Evolutionary conservation across 2,113 vertebrate genomes (phyloP), one percentile per base, ranked within the genome.

Genomic region (human (Homo sapiens)): DNA sequence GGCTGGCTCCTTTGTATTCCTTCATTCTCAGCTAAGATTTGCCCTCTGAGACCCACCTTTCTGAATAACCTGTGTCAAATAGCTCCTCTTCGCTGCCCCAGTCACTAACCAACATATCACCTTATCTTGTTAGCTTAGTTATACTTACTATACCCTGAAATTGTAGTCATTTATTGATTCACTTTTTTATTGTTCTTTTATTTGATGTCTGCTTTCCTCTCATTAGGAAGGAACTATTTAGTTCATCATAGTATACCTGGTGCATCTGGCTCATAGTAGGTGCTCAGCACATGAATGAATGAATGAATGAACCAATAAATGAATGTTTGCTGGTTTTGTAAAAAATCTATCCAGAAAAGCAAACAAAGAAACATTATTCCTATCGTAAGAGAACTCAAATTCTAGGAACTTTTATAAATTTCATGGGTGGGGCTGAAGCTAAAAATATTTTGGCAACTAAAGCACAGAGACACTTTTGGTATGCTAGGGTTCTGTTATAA

Each of bases 401-500:
- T 96, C 79, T 90, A 76, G 64, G 73, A 97, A 66, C 13, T 20
- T 85, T 87, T 89, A 57, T 80, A 50, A 82, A 92, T 68, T 88
- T 82, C 43, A 23, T 50, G 30, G 94, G 48, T 95, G 57, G 73
- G 22, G 3, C 43, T 35, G 23, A 84, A 85, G 38, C 81, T 97
- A 96, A 96, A 95, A 92, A 55, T 96, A 96, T 50, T 76, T 90
- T 57, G 86, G 73, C 50, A 90, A 72, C 84, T 89, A 2, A 55
- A 82, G 35, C 76, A 88, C 17, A 45, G 86, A 88, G 81, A 18
- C 6, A 1, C 48, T 55, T 90, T 78, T 76, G 57, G 64, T 75
- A 70, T 89, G 68, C 59, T 38, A 32, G 25, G 48, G 40, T 81
- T 93, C 88, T 93, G 48, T 93, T 92, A 88, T 64, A 91, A 81